phyloP scores from a whole-genome alignment of 2,113 vertebrate genomes.

The Nicator chloris region DNA sequence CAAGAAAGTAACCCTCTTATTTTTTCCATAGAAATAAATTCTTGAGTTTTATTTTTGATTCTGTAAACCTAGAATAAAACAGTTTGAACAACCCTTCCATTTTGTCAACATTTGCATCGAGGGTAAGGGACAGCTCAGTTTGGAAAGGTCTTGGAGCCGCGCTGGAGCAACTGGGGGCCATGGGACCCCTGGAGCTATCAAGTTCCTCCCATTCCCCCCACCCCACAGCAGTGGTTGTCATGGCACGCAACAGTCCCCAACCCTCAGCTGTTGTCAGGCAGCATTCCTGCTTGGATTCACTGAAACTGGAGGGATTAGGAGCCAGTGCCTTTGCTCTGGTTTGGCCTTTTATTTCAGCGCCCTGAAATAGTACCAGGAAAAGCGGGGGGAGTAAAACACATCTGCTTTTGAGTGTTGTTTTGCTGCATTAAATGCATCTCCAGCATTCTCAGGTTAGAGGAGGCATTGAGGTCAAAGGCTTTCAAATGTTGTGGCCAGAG shows the following conservation, averaged over 20 bases:
- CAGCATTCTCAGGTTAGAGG: background rate
- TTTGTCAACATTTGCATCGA: background rate
- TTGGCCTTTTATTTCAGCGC: background rate
- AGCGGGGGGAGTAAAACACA: background rate
- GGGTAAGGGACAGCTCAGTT: background rate
- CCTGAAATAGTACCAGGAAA: background rate
- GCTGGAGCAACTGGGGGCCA: background rate
- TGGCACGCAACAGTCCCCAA: background rate
- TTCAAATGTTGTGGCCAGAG: background rate
- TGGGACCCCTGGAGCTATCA: fast-evolving
- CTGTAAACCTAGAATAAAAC: conserved; percentile 30
- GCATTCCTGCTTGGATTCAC: background rate
- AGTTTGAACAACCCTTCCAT: background rate
- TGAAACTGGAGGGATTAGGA: background rate
- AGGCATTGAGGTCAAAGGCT: background rate
- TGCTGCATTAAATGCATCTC: background rate
- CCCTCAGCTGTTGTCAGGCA: background rate
- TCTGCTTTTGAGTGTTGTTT: background rate
- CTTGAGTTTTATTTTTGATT: background rate
- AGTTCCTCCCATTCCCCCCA: background rate
- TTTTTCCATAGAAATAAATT: background rate
- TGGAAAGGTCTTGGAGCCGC: background rate
- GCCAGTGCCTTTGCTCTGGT: background rate
- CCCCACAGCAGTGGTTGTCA: background rate
- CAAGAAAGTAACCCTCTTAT: background rate